Percentiles rank a stretch among this genome's conserved stretches.
Evolutionary conservation across 2,797 vertebrate species (phyloP).

Genomic region (Rhinella marina): DNA sequence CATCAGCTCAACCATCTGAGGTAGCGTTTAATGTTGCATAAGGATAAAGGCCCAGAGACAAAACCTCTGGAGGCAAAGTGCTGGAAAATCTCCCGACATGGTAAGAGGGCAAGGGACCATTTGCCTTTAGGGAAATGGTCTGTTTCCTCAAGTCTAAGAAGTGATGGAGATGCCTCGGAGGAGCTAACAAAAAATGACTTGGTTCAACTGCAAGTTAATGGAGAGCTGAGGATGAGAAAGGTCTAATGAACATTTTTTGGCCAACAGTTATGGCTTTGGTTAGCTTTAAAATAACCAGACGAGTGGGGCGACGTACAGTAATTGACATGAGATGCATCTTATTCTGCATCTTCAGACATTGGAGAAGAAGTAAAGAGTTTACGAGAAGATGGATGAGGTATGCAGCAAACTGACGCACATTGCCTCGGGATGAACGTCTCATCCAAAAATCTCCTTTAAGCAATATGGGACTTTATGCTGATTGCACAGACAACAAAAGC

Average conservation of each 20-base stretch:
- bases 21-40: too few species aligned
- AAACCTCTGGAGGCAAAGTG: neutral
- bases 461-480: neutral
- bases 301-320: neutral
- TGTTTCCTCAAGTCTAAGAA: neutral
- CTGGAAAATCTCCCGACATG: neutral
- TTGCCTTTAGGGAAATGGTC: neutral
- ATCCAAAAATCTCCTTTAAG: constrained; percentile 11
- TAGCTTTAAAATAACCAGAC: neutral
- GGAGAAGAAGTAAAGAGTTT: neutral
- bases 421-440: neutral
- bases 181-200: neutral
- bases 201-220: neutral
- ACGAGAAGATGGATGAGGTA: neutral
- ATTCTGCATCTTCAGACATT: constrained; percentile 8
- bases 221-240: neutral
- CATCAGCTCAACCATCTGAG: too few species aligned
- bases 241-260: neutral
- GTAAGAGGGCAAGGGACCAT: neutral
- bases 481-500: neutral
- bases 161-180: neutral
- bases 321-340: neutral
- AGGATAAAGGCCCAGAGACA: too few species aligned
- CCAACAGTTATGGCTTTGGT: neutral
- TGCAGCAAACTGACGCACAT: neutral